Evolutionary conservation across 2,797 vertebrate species (phyloP).

Genomic region (Phyllotis vaccarum): DNA sequence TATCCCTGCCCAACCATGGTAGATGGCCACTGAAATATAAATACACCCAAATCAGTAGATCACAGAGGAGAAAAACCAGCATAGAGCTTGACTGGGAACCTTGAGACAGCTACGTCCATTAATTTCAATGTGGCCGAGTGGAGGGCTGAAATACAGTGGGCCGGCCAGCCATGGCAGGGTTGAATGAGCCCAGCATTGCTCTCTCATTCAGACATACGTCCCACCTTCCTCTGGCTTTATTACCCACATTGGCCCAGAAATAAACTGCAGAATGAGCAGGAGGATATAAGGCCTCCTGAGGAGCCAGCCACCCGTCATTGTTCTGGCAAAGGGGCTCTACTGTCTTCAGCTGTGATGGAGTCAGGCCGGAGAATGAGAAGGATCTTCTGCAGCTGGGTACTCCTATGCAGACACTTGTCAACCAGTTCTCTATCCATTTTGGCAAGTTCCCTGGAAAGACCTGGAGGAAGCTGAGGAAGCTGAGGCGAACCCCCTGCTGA

Average conservation of each 20-base stretch:
- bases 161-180: no score
- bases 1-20: neutral
- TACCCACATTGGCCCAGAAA: neutral
- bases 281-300: neutral
- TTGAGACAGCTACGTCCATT: neutral
- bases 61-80: neutral
- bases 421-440: neutral
- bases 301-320: neutral
- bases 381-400: neutral
- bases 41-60: no score
- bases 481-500: no score
- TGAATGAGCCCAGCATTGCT: neutral
- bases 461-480: neutral
- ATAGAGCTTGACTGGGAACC: neutral
- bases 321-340: neutral
- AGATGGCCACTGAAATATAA: neutral
- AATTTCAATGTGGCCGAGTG: neutral
- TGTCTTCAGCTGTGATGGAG: neutral
- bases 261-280: neutral
- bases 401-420: no score
- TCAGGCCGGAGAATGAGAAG: neutral
- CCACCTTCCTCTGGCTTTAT: neutral
- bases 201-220: accelerated
- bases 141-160: no score
- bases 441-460: neutral